Evolutionary conservation across 1,140 invertebrate genomes (phyloP), one percentile per base, ranked within the genome.

Genomic region (Scylla paramamosain): DNA sequence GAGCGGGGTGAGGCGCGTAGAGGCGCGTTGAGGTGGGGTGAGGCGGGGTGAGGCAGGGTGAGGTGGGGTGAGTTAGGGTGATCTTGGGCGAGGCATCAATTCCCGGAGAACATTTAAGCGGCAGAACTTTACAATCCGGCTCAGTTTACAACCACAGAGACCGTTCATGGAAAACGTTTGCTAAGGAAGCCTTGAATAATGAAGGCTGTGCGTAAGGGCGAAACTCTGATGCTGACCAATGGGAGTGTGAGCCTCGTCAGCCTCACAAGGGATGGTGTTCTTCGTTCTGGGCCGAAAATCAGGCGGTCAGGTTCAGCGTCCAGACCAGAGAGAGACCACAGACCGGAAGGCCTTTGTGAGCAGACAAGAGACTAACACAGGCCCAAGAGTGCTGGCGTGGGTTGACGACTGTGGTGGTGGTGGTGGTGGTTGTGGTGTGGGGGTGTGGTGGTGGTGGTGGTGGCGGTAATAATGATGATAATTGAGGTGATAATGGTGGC

Each of bases 131-230:
- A 77, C 67, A 77, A 77, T 77, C 67, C 20, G 0, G 6, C 67
- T 77, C 67, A 25, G 67, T 77, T 77, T 77, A 77, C 67, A 77
- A n/a, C 25, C 67, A n/a, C 67, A 77, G 16, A 77, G 25, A 77
- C 67, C 67, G n/a, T 77, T 77, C 67, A 77, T n/a, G 67, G 67
- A 77, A 77, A 77, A 77, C 67, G 10, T 77, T 77, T n/a, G 67
- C 67, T 77, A 77, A 3, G 25, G 67, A 20, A 77, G 67, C 67
- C 67, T n/a, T 77, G 67, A 77, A 77, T 77, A 77, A 77, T 77
- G 25, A 77, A 77, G 67, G 67, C 20, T 7, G 6, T n/a, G 25
- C n/a, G 8, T 77, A 77, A 77, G 67, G 67, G 67, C 67, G 67
- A n/a, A 14, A n/a, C 25, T 77, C 25, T 7, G 67, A 20, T 7